These are phyloP conservation scores for Tiliacea citrago DNA, from an alignment of 2,888 invertebrate species.

Conservation along the genomic window DNA sequence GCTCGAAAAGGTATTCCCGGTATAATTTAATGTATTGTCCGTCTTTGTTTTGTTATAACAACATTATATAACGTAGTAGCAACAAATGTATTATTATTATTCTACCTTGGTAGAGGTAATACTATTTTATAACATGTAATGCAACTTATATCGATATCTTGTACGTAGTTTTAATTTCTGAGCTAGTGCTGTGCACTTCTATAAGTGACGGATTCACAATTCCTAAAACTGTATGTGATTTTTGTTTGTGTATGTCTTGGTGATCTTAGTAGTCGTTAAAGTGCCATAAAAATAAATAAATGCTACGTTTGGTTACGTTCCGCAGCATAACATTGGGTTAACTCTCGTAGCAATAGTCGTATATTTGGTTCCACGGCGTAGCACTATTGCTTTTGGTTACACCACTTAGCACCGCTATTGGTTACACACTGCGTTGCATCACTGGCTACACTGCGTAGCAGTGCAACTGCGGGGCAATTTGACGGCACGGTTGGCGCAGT, in stretches of 20 bases:
- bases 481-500: too few relatives aligned
- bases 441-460: neutral
- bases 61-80: neutral
- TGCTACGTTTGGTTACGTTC: neutral
- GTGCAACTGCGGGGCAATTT: neutral
- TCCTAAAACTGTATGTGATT: too few relatives aligned
- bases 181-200: too few relatives aligned
- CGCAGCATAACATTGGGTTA: neutral
- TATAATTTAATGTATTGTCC: constrained; percentile 34
- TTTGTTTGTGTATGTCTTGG: too few relatives aligned
- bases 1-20: constrained; percentile 20
- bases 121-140: too few relatives aligned
- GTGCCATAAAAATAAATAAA: too few relatives aligned
- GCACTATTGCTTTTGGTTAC: neutral
- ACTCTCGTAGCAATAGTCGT: neutral
- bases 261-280: too few relatives aligned
- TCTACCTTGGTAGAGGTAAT: neutral
- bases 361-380: neutral
- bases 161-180: too few relatives aligned
- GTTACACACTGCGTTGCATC: too few relatives aligned
- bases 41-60: constrained; percentile 11
- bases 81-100: neutral
- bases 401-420: neutral
- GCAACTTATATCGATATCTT: too few relatives aligned
- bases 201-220: too few relatives aligned